phyloP scores from a whole-genome alignment of 92 coral and sea anemone genomes.

The Siderastrea radians region DNA sequence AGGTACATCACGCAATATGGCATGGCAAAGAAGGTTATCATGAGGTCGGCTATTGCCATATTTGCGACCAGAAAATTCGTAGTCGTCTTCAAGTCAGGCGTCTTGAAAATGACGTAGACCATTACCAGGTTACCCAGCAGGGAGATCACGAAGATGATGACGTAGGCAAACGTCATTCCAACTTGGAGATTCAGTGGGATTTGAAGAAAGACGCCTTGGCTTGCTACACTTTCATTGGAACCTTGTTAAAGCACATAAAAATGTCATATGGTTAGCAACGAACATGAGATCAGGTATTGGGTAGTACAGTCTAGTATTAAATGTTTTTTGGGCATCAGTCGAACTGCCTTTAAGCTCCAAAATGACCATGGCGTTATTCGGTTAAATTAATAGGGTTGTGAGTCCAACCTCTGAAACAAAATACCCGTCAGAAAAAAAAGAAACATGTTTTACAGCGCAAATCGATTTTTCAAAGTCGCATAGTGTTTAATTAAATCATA shows the following conservation, averaged over 20 bases:
- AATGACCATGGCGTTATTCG: no score
- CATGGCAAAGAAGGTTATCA: slow-evolving; percentile 80
- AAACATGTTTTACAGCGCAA: no score
- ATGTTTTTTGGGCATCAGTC: neutral
- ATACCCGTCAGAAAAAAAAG: no score
- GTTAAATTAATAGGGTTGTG: no score
- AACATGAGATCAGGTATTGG: neutral
- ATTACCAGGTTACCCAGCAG: slow-evolving; percentile 49
- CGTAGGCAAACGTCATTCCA: slow-evolving; percentile 62
- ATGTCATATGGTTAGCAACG: neutral
- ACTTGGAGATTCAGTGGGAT: slow-evolving; percentile 28
- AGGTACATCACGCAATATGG: slow-evolving; percentile 71
- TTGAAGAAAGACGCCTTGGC: neutral
- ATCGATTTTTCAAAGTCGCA: no score
- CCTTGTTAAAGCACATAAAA: neutral
- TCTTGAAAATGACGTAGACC: slow-evolving; percentile 50
- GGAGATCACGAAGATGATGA: slow-evolving; percentile 50
- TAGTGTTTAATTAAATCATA: no score
- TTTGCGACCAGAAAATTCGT: slow-evolving; percentile 65
- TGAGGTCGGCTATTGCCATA: slow-evolving; percentile 86
- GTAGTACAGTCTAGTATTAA: no score
- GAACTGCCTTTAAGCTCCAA: neutral
- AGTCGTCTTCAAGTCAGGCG: slow-evolving; percentile 37
- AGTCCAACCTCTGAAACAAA: no score
- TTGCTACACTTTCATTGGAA: slow-evolving; percentile 21